Evolutionary conservation across 2,888 invertebrate species (phyloP).

Genomic region (Drosophila anomelani): DNA sequence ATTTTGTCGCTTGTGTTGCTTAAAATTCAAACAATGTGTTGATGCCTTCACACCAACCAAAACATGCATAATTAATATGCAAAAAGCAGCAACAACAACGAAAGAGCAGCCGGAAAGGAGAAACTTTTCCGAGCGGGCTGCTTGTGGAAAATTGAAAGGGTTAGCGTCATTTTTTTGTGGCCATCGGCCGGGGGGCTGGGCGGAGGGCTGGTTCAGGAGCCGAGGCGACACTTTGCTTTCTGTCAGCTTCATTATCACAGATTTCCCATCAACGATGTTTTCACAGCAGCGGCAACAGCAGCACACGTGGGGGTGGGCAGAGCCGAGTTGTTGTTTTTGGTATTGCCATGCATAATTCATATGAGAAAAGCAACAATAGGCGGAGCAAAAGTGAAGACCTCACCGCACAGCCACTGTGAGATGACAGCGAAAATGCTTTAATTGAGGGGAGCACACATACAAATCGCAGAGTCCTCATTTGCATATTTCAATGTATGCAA

Average conservation of each 20-base stretch:
- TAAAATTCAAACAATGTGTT: conserved; percentile 82
- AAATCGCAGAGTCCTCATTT: conserved; percentile 59
- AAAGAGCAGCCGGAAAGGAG: conserved; percentile 46
- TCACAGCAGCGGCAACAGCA: conserved; percentile 58
- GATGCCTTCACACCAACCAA: conserved; percentile 79
- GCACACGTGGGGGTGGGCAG: background rate
- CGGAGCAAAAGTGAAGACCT: conserved; percentile 70
- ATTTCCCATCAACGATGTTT: conserved; percentile 82
- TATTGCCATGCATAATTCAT: conserved; percentile 80
- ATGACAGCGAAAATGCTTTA: conserved; percentile 77
- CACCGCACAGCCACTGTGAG: conserved; percentile 53
- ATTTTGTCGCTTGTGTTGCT: conserved; percentile 68
- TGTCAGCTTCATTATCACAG: conserved; percentile 80
- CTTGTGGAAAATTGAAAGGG: conserved; percentile 73
- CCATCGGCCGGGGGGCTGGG: conserved; percentile 1
- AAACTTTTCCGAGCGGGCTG: conserved; percentile 67
- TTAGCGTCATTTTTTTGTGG: conserved; percentile 64
- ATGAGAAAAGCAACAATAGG: conserved; percentile 77
- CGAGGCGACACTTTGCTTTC: conserved; percentile 72
- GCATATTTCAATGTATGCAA: conserved; percentile 82
- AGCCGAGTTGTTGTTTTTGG: conserved; percentile 45
- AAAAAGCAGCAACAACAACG: conserved; percentile 48
- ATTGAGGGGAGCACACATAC: conserved; percentile 66
- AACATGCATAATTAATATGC: conserved; percentile 76
- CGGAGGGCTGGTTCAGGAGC: background rate